Evolutionary conservation across 1,140 invertebrate genomes (phyloP).

Genomic region (Rhagoletis pomonella): DNA sequence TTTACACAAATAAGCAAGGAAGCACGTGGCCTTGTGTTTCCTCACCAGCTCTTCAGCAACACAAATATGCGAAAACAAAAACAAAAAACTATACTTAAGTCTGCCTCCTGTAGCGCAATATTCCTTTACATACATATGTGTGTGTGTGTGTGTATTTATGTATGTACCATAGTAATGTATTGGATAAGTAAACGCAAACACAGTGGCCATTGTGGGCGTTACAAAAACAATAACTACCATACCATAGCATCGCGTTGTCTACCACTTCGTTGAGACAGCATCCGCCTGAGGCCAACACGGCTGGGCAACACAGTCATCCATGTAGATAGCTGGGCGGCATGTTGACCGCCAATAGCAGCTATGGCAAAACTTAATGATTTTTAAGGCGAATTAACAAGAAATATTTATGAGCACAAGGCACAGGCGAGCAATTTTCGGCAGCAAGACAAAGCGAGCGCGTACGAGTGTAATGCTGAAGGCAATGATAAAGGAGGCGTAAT

Average conservation of each 20-base stretch:
- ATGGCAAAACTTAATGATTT: conserved; percentile 53
- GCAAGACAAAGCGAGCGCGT: conserved; percentile 7
- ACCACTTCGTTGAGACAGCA: neutral
- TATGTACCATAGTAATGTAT: neutral
- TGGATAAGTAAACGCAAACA: conserved; percentile 13
- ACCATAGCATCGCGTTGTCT: neutral
- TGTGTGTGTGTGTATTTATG: no score
- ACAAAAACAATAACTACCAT: neutral
- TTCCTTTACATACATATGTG: neutral
- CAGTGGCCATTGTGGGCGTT: neutral
- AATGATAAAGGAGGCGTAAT: conserved; percentile 42
- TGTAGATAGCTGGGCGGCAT: neutral
- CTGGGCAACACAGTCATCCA: neutral
- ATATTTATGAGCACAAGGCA: conserved; percentile 51
- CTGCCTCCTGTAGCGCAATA: neutral
- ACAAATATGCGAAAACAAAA: neutral
- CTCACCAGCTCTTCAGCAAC: neutral
- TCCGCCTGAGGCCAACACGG: neutral
- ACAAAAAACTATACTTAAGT: neutral
- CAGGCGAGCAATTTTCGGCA: conserved; percentile 18
- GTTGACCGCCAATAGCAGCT: neutral
- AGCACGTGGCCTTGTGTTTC: neutral
- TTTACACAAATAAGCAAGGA: neutral
- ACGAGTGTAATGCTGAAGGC: neutral
- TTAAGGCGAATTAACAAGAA: conserved; percentile 53